A percentile compares a stretch with the other conserved stretches of the same genome.
Conservation (phyloP, 2,797 vertebrate genomes). For the Sebastes ruberrimus region DNA sequence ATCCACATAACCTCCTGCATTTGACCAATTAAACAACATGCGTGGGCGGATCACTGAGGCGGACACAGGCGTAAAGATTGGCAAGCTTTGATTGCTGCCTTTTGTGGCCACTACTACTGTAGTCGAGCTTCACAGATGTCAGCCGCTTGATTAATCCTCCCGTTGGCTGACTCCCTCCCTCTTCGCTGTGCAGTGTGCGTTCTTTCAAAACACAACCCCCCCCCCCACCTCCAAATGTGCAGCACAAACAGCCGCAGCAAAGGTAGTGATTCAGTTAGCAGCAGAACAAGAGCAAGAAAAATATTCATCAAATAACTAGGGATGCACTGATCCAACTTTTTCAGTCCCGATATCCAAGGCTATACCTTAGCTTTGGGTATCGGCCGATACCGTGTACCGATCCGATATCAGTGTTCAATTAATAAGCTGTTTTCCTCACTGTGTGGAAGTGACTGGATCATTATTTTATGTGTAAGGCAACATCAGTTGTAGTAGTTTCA, state of each 20-base stretch:
- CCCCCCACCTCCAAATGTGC: not conserved
- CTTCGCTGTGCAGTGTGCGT: not conserved
- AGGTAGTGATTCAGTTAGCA: not conserved
- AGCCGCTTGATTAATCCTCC: constrained; percentile 45
- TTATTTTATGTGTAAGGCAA: too few species aligned
- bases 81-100: constrained; percentile 27
- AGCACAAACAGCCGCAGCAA: not conserved
- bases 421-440: too few species aligned
- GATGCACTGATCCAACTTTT: too few species aligned
- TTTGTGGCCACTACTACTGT: constrained; percentile 1
- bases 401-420: too few species aligned
- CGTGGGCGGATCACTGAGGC: constrained; percentile 21
- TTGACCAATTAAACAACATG: constrained; percentile 48
- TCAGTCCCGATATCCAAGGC: too few species aligned
- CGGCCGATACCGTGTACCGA: too few species aligned
- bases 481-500: too few species aligned
- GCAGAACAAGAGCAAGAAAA: not conserved
- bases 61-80: constrained; percentile 4
- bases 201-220: not conserved
- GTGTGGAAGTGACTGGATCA: too few species aligned
- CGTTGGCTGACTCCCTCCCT: not conserved
- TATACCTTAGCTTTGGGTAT: too few species aligned
- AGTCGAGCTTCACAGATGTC: constrained; percentile 42
- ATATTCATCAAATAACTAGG: not conserved
- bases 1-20: constrained; percentile 9